Percentiles rank a stretch among this genome's conserved stretches.
phyloP scores from a whole-genome alignment of 2,888 invertebrate genomes.

The Cremastinae sp. region DNA sequence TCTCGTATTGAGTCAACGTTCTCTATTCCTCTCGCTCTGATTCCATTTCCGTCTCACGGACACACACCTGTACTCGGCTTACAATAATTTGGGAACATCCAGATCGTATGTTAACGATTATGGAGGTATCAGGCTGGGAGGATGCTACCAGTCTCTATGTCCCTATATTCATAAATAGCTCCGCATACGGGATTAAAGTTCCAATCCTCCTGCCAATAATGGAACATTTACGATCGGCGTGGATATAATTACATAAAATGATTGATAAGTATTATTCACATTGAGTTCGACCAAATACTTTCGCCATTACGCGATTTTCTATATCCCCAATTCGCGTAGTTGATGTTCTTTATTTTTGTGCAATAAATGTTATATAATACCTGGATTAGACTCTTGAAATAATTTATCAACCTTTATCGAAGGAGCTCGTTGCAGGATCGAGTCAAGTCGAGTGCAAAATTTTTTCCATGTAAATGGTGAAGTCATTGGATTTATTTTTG shows the following conservation, averaged over 20 bases:
- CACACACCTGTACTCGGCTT: background rate
- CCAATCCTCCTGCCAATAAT: conserved; percentile 32
- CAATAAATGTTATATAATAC: too few relatives aligned
- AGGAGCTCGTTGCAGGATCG: too few relatives aligned
- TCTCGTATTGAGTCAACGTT: conserved; percentile 13
- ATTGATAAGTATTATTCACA: conserved; percentile 16
- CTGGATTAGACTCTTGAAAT: too few relatives aligned
- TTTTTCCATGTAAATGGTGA: too few relatives aligned
- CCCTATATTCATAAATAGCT: conserved; percentile 36
- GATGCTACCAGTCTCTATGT: conserved; percentile 18
- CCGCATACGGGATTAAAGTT: conserved; percentile 12
- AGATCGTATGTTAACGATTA: conserved; percentile 41
- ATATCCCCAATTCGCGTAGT: background rate
- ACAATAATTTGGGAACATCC: conserved; percentile 21
- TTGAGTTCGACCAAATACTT: conserved; percentile 8
- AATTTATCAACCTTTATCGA: too few relatives aligned
- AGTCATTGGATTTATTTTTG: too few relatives aligned
- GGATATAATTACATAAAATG: conserved; percentile 22
- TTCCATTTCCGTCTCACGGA: background rate
- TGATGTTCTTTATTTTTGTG: too few relatives aligned
- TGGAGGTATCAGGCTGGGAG: conserved; percentile 14
- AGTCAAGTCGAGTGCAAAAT: too few relatives aligned
- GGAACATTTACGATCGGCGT: conserved; percentile 32
- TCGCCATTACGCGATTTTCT: background rate
- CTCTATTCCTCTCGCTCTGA: conserved; percentile 1